Base-by-base conservation (phyloP, 1,140 invertebrate species). In the Monochamus saltuarius region DNA sequence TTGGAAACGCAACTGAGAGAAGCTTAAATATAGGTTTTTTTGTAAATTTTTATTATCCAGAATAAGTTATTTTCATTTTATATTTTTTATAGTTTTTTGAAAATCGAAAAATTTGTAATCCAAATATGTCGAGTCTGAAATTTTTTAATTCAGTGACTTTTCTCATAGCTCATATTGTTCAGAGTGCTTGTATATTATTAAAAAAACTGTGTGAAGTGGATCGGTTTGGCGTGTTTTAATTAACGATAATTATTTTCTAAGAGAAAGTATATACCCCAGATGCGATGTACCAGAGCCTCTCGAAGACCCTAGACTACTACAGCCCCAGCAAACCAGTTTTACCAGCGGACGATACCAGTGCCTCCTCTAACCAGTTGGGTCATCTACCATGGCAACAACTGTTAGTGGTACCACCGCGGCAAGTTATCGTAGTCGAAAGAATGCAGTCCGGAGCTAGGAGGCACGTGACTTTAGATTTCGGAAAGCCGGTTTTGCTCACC, bases 401-500 rank as follows among this genome's bases (percentile, higher is more conserved):
- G 13, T 40, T 77, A 11, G 59, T 71, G 8, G 49, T 69, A 1
- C 73, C 75, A 14, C 66, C 73, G 8, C 69, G 71, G 58, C 75
- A 77, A 59, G 73, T 89, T 65, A 83, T 95, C 47, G 87, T 95
- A n/a, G 91, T 97, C 42, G 93, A 97, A 74, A 82, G 92, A 61
- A 94, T 96, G 89, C 91, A 95, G 78, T 93, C 91, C 16, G 92
- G 89, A 65, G 92, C 91, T 38, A 78, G 89, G 11, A 82, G 93
- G 59, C 95, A 92, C 79, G 91, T 96, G 43, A 90, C 93, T 8
- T 79, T 97, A 10, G 94, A 97, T 78, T 95, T 97, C 78, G 92
- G 93, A 16, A 85, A 89, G 61, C 86, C 90, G 1, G 80, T 95
- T 43, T 76, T 93, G 0, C 81, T 97, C 4, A 97, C 93, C 0